Base-by-base conservation (phyloP, 1,140 invertebrate species). In the Caenorhabditis briggsae region DNA sequence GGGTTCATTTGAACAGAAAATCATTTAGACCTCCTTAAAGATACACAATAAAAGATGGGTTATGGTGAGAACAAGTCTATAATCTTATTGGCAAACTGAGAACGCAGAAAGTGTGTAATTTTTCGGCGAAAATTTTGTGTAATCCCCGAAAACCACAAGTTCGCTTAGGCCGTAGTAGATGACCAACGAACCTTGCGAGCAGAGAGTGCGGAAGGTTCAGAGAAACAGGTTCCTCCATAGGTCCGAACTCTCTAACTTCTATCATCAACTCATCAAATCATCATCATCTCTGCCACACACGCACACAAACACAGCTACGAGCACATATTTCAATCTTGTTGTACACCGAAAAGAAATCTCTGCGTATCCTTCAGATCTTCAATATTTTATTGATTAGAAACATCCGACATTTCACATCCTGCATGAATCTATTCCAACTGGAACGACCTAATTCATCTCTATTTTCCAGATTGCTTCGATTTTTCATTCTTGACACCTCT, bases 231-330 rank as follows among this genome's bases (percentile, higher is more conserved):
- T 3, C 7, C 2, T 18, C 50, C 14, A 16, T 2, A 23, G 20
- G 20, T 20, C 11, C 6, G 46, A 23, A 78, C 0, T 53, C 9
- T 78, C 70, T 78, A 78, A 78, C 50, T 78, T 78, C 70, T 78
- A 50, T 78, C 70, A 78, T 78, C 70, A 78, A 78, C 50, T 50
- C 70, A 78, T 78, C 65, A 74, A 74, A 74, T 74, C 70, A 50
- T 78, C 70, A 78, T 78, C 70, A 23, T 78, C 61, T 65, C 12
- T 14, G 46, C 46, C 70, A 25, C 46, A 50, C 46, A 50, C 64
- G 43, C 33, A 70, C 64, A 70, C 64, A 70, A 70, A 43, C 41
- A 70, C 46, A 78, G 46, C 70, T 78, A 50, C 18, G 46, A 50
- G 43, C 70, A 53, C 46, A 78, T 78, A 78, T 78, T 78, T 50